Evolutionary conservation across 35 echinoderm and acorn worm genomes (phyloP).

Genomic region (Lytechinus variegatus): DNA sequence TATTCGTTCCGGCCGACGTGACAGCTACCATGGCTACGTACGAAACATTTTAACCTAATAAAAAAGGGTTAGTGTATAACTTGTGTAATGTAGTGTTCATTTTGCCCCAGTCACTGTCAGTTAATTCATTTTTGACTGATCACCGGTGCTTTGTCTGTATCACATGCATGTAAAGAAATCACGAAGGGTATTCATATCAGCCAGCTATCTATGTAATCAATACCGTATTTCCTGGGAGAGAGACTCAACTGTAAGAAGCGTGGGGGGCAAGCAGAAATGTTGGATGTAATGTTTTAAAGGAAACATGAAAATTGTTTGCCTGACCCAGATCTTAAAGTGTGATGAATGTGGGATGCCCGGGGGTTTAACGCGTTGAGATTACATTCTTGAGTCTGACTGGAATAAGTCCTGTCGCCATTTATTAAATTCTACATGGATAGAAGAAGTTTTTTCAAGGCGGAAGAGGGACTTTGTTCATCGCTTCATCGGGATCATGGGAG

Average conservation of each 20-base stretch:
- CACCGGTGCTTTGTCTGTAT: neutral
- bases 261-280: neutral
- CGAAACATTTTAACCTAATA: too few species aligned
- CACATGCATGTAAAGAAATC: neutral
- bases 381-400: neutral
- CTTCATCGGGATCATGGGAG: neutral
- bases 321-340: neutral
- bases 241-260: neutral
- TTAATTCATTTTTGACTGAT: neutral
- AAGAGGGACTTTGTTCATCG: neutral
- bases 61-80: too few species aligned
- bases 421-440: neutral
- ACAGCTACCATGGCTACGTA: too few species aligned
- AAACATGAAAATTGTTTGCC: constrained; percentile 6
- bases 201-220: neutral
- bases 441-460: constrained; percentile 1
- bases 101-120: too few species aligned
- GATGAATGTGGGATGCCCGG: neutral
- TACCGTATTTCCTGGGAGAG: neutral
- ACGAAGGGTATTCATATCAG: neutral
- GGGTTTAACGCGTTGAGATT: neutral
- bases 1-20: too few species aligned
- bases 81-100: too few species aligned
- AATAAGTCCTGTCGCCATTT: neutral
- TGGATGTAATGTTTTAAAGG: neutral